Evolutionary conservation across 2,888 invertebrate genomes (phyloP), one percentile per base, ranked within the genome.

Genomic region (Bellardia bayeri): DNA sequence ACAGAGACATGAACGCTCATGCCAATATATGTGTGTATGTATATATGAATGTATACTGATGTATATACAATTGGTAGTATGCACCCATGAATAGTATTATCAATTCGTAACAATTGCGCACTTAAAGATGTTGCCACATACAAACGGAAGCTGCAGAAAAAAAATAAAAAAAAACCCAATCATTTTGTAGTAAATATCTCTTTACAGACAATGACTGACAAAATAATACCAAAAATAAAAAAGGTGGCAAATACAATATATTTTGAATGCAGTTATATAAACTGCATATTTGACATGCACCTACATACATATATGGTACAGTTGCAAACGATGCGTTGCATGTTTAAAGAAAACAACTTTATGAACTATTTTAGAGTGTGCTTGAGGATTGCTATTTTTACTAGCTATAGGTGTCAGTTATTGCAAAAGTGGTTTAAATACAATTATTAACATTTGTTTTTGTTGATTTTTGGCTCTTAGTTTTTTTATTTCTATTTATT

Each of bases 101-200:
- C 68, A 30, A 82, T 69, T 58, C 51, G 51, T 58, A 75, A 75
- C 68, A 75, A 68, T 75, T 82, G 82, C 69, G 23, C 66, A 75
- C 54, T 74, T 81, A 66, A 82, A 74, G 51, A 74, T 82, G 64
- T 9, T 74, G 56, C n/a, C 64, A 54, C 68, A 54, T 40, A 49
- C 4, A 51, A 51, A n/a, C 54, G 56, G 68, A 81, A 63, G 64
- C 11, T 42, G 40, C 14, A 49, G 30, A 13, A 69, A n/a, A 23
- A 45, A 42, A 42, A 16, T 8, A 8, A 42, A 13, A 45, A 51
- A 68, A 23, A 30, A 2, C 3, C 33, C 33, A 14, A 37, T 5
- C 37, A 63, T 63, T 63, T 63, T 3, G 14, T n/a, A 51, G 30
- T 2, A 30, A 37, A 33, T 51, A 51, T 33, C 33, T 9, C 6